A percentile compares a stretch with the other conserved stretches of the same genome.
Conservation (phyloP, 1,140 invertebrate species). For the Sitodiplosis mosellana region DNA sequence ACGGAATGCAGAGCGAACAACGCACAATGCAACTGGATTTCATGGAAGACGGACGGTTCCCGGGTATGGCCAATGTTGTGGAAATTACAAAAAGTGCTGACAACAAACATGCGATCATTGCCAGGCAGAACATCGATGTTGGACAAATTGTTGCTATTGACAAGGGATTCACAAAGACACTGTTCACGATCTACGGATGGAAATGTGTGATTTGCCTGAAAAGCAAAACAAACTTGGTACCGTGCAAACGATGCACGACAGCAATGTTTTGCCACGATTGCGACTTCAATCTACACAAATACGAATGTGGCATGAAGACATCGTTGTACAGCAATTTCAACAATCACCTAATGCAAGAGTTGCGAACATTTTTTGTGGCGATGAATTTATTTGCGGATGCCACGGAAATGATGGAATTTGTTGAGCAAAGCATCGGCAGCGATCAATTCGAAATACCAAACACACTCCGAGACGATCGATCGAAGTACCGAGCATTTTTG, state of each 20-base stretch:
- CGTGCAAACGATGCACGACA: background rate
- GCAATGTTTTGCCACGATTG: background rate
- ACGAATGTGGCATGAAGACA: background rate
- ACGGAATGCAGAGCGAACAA: slow-evolving; percentile 7
- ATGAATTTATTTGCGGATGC: background rate
- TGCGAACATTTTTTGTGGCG: background rate
- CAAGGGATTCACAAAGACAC: background rate
- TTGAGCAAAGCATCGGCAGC: background rate
- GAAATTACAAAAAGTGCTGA: background rate
- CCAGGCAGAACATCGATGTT: background rate
- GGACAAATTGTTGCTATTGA: background rate
- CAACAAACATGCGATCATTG: background rate
- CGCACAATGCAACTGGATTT: background rate
- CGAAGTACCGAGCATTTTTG: background rate
- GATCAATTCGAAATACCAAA: background rate
- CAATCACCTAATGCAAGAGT: background rate
- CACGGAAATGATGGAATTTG: background rate
- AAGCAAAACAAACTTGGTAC: background rate
- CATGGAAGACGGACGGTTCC: background rate
- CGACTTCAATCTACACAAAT: background rate
- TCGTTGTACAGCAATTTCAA: background rate
- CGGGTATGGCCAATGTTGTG: background rate
- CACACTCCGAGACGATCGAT: background rate
- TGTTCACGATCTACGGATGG: background rate
- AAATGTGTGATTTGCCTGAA: background rate